Evolutionary conservation across 2,113 vertebrate genomes (phyloP), one percentile per base, ranked within the genome.

Genomic region (Pseudolaguvia tuberculata): DNA sequence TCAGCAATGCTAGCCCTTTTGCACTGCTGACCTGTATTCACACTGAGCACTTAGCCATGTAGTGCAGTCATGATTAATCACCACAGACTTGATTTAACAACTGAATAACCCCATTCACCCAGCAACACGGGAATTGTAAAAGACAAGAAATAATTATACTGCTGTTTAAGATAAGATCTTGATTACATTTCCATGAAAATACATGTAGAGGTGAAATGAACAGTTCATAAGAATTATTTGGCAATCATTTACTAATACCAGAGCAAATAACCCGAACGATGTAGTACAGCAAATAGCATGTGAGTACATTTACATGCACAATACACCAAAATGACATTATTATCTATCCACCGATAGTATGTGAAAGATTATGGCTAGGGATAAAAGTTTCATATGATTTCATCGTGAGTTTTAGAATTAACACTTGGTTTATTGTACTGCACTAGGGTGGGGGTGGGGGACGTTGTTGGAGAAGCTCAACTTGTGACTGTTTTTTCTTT

Each of bases 341-440:
- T 85, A 87, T 27, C 70, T 83, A 83, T 88, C 84, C 84, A 82
- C 76, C 68, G 82, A 77, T 76, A 70, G 81, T 82, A 82, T 81
- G 85, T 72, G 72, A 85, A 87, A 84, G 81, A 89, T 89, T 85
- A 87, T 79, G 79, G 82, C 45, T 51, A 42, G 47, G 68, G 27
- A 59, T 80, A 86, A 84, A 83, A 82, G 85, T 87, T 88, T 87
- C 82, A 88, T 90, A 84, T 51, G 80, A 80, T 85, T 86, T 90
- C 85, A 89, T 86, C 84, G 88, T 84, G 84, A 87, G 79, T 70
- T 80, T 51, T 77, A 52, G 61, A 73, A 59, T 48, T 20, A 12
- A 18, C 63, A 61, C 56, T 17, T 47, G 17, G 10, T 7, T 18
- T 57, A 11, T 31, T 52, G 75, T 18, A 31, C 51, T 62, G 63